Evolutionary conservation across 1,140 invertebrate species (phyloP), one percentile per base, ranked within the genome.

Genomic region (Drepana arcuata): DNA sequence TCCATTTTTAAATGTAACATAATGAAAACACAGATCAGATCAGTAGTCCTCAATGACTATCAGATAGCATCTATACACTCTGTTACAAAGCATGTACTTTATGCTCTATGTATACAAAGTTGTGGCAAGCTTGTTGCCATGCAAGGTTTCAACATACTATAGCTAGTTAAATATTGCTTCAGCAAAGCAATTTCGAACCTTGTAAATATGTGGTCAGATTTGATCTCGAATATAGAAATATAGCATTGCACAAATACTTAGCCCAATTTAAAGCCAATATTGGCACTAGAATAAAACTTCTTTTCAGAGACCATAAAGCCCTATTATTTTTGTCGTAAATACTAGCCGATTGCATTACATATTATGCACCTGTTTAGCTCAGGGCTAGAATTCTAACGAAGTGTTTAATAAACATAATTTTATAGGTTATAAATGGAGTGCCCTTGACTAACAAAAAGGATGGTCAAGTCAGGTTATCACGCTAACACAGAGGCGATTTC

Each of bases 121-220:
- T 75, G 67, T 78, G 67, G 65, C 60, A 45, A 39, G 52, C 61
- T 65, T 78, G 73, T 78, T 78, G 71, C 73, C 74, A 78, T 71
- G 73, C 69, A 49, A 72, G 64, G 71, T 67, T 74, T 57, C 52
- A 60, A 47, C 36, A 39, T 39, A 37, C 31, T 53, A 50, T 46
- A 16, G 24, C n/a, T 38, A 42, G 16, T 33, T 36, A 16, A 32
- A 30, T 41, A 15, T 41, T 12, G 25, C 24, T 27, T 41, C 14
- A 24, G 15, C 14, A 18, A 33, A 15, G 16, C 26, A 41, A 41
- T 28, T 41, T 33, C 18, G 28, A 6, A 33, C 25, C 11, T 21
- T 12, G 23, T 18, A 24, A 11, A 28, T 27, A 10, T 41, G 16
- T 21, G 11, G 34, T 34, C 24, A 4, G 14, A 21, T 41, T 41